Evolutionary conservation across 2,888 invertebrate genomes (phyloP), one percentile per base, ranked within the genome.

Genomic region (Rhaphigaster nebulosa): DNA sequence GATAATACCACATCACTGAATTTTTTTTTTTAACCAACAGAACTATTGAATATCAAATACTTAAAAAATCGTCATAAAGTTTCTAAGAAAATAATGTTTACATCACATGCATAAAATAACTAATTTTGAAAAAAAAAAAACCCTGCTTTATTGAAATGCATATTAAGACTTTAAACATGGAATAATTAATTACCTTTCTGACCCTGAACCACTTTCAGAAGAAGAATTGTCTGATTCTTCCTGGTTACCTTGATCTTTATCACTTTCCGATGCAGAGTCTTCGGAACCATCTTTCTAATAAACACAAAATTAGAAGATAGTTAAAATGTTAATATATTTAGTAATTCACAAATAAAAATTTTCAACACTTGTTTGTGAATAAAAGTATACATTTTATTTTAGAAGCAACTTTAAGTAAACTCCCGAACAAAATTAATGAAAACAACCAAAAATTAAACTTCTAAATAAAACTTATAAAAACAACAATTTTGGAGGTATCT

Each of bases 161-260:
- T 23, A 23, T 56, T 56, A 23, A 4, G 6, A 56, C 1, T 56
- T 8, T 12, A 23, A 56, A 56, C 8, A 23, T 23, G 23, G 34
- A 34, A 38, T 45, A 76, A 87, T 65, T n/a, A 52, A 70, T 92
- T 93, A 96, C 96, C 96, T 96, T 93, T 96, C 97, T 92, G 96
- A 96, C 91, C 94, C 95, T 87, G 95, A 95, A 92, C 94, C 95
- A 95, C 92, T 92, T 84, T 91, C 91, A 45, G 92, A 92, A 91
- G 92, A 92, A 91, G 91, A 92, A 92, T 90, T 93, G 60, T 93
- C 93, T 80, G 92, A 92, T 87, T 92, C 92, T 91, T 92, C 92
- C 91, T 92, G 91, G 80, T 92, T 92, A 6, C 91, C 92, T 41
- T 92, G 92, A 34, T 92, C 92, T 20, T 93, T 93, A 76, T 92